Evolutionary conservation across 2,888 invertebrate species (phyloP).

Genomic region (Emmelina monodactyla): DNA sequence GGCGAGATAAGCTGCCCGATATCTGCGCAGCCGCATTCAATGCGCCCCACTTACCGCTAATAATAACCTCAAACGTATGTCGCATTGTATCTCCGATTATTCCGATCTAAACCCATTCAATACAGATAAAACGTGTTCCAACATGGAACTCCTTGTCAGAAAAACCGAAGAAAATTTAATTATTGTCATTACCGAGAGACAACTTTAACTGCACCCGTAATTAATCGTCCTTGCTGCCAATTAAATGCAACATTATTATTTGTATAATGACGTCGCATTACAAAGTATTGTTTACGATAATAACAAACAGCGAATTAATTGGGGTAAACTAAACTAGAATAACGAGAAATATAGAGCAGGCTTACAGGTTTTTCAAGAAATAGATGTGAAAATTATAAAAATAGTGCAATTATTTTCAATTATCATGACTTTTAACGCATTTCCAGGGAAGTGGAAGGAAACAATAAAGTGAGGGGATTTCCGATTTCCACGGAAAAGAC

Average conservation of each 20-base stretch:
- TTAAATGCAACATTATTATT: neutral
- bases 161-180: constrained; percentile 24
- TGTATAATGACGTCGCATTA: neutral
- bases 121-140: constrained; percentile 44
- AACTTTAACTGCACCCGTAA: neutral
- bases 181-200: constrained; percentile 8
- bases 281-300: neutral
- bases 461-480: constrained; percentile 50
- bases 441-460: constrained; percentile 45
- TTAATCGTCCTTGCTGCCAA: neutral
- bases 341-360: constrained; percentile 37
- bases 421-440: constrained; percentile 25
- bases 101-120: constrained; percentile 54
- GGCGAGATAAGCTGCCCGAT: constrained; percentile 55
- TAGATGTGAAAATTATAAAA: constrained; percentile 30
- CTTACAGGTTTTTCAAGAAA: constrained; percentile 48
- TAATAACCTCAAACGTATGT: constrained; percentile 59
- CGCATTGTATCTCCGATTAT: constrained; percentile 59
- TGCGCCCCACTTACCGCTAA: constrained; percentile 49
- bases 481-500: constrained; percentile 45
- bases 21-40: constrained; percentile 48
- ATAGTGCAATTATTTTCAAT: constrained; percentile 40
- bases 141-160: constrained; percentile 26
- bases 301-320: constrained; percentile 16
- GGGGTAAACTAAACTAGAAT: constrained; percentile 30